Evolutionary conservation across 2,888 invertebrate genomes (phyloP).

Genomic region (Hyppa rectilinea): DNA sequence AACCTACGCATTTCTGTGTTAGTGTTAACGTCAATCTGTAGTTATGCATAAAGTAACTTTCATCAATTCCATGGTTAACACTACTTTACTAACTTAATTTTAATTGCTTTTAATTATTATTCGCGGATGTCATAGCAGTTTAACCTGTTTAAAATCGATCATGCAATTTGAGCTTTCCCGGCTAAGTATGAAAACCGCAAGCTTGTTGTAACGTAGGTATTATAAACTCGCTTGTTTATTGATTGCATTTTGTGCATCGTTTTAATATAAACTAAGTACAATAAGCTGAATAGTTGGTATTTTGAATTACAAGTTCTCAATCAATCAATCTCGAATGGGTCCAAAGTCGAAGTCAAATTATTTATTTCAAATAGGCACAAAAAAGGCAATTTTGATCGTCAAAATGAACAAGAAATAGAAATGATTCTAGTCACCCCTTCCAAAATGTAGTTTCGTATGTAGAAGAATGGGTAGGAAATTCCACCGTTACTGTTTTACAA

Average conservation of each 20-base stretch:
- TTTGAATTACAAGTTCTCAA: neutral
- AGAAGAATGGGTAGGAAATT: too few relatives aligned
- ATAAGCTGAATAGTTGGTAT: neutral
- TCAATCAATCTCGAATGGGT: too few relatives aligned
- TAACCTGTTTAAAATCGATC: conserved; percentile 19
- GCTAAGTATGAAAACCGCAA: conserved; percentile 32
- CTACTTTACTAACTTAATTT: neutral
- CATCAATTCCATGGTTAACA: neutral
- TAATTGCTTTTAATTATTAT: conserved; percentile 12
- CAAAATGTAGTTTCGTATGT: too few relatives aligned
- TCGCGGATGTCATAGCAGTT: conserved; percentile 9
- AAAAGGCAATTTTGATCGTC: too few relatives aligned
- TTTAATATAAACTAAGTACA: neutral
- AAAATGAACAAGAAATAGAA: too few relatives aligned
- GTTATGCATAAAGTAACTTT: neutral
- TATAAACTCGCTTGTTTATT: conserved; percentile 4
- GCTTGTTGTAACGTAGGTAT: neutral
- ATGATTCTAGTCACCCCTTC: too few relatives aligned
- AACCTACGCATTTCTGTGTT: too few relatives aligned
- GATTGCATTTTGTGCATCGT: conserved; percentile 6
- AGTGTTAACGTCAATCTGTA: neutral
- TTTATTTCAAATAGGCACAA: too few relatives aligned
- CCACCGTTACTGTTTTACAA: too few relatives aligned
- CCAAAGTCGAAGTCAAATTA: too few relatives aligned
- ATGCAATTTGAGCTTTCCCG: conserved; percentile 14